Evolutionary conservation across 1,140 invertebrate genomes (phyloP).

Genomic region (Lethocerus indicus): DNA sequence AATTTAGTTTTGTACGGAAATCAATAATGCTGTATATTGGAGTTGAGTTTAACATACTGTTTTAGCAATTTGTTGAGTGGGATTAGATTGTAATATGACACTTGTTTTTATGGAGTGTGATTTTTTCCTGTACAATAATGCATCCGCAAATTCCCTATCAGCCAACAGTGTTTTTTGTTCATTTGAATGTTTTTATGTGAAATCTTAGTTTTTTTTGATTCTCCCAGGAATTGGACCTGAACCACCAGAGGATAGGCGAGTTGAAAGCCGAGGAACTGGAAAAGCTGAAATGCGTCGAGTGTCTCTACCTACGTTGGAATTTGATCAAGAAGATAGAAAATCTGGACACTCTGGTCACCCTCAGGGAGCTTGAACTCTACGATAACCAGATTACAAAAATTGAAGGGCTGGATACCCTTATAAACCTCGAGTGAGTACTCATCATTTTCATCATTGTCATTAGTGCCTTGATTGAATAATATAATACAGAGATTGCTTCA

Average conservation of each 20-base stretch:
- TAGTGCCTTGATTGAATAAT: background rate
- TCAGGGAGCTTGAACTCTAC: constrained; percentile 83
- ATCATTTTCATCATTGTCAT: background rate
- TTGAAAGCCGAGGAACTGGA: constrained; percentile 60
- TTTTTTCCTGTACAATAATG: too few relatives aligned
- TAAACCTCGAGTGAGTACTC: constrained; percentile 76
- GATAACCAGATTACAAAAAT: constrained; percentile 90
- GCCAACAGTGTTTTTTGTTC: too few relatives aligned
- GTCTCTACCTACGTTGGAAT: constrained; percentile 82
- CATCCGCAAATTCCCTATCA: too few relatives aligned
- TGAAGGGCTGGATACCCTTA: constrained; percentile 69
- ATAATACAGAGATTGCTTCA: background rate
- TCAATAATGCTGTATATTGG: too few relatives aligned
- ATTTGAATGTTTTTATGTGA: too few relatives aligned
- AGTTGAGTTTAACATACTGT: too few relatives aligned
- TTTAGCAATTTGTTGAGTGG: too few relatives aligned
- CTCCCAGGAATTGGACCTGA: constrained; percentile 58
- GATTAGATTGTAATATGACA: too few relatives aligned
- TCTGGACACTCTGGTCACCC: constrained; percentile 46
- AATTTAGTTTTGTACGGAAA: too few relatives aligned
- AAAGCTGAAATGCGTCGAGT: constrained; percentile 50
- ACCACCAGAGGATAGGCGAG: constrained; percentile 68
- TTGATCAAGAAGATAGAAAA: constrained; percentile 90
- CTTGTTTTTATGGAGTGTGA: too few relatives aligned
- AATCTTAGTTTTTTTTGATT: background rate